Evolutionary conservation across 2,113 vertebrate genomes (phyloP).

Genomic region (Heteronetta atricapilla): DNA sequence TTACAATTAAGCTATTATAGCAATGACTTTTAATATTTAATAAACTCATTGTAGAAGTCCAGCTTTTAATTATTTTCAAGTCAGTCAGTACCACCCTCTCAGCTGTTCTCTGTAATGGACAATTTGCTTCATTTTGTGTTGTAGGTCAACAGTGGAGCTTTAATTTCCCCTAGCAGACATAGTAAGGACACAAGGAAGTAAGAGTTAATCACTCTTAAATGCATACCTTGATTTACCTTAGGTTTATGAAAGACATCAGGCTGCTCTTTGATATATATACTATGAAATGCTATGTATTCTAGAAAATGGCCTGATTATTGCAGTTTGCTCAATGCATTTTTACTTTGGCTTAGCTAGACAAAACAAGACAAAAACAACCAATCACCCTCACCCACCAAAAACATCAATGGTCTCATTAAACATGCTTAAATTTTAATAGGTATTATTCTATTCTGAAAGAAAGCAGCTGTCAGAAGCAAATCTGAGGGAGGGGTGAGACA

Average conservation of each 20-base stretch:
- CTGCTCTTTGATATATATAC: neutral
- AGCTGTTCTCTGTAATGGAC: neutral
- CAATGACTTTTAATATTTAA: slow-evolving; percentile 57
- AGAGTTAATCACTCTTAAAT: neutral
- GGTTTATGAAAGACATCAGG: neutral
- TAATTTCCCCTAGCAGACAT: neutral
- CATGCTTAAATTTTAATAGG: neutral
- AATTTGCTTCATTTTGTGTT: slow-evolving; percentile 2
- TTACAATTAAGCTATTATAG: slow-evolving; percentile 41
- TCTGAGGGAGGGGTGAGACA: neutral
- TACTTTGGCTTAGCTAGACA: neutral
- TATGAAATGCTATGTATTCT: neutral
- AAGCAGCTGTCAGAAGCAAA: neutral
- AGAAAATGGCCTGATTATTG: neutral
- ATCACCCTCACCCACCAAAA: accelerated
- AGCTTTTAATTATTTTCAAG: slow-evolving; percentile 59
- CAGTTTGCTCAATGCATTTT: neutral
- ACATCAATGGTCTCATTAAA: neutral
- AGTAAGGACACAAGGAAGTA: neutral
- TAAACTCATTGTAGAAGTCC: slow-evolving; percentile 16
- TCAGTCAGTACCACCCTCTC: neutral
- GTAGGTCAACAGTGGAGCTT: neutral
- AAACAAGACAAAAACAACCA: neutral
- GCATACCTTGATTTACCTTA: neutral
- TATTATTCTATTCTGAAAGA: neutral